Conservation (phyloP, 92 coral and sea anemone species). For the Isaurus tuberculatus region DNA sequence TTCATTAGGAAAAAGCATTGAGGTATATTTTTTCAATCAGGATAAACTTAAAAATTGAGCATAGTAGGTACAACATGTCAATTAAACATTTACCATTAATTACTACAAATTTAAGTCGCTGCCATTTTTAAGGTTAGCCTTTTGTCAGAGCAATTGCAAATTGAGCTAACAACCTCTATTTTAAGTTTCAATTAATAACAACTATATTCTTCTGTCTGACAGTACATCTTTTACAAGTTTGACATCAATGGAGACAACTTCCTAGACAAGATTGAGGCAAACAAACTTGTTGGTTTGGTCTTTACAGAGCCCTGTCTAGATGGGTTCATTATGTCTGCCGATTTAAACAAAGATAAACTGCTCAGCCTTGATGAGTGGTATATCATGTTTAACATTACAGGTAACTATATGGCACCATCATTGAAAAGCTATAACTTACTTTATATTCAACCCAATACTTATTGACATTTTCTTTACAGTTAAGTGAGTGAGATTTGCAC, state of each 20-base stretch:
- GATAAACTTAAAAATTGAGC: too few species aligned
- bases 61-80: too few species aligned
- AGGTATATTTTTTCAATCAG: too few species aligned
- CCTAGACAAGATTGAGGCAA: conserved; percentile 30
- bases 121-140: too few species aligned
- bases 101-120: too few species aligned
- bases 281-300: conserved; percentile 16
- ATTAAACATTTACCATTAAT: too few species aligned
- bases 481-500: too few species aligned
- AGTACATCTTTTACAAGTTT: conserved; percentile 24
- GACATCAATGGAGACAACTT: conserved; percentile 26
- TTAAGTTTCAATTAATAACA: too few species aligned
- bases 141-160: too few species aligned
- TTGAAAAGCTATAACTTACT: neutral
- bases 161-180: too few species aligned
- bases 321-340: conserved; percentile 26
- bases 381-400: conserved; percentile 13
- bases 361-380: conserved; percentile 37
- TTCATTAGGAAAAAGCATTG: too few species aligned
- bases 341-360: neutral
- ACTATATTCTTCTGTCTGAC: conserved; percentile 10
- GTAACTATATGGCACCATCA: neutral
- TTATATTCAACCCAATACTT: neutral
- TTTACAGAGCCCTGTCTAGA: conserved; percentile 26
- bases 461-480: too few species aligned